Conservation (phyloP, 2,888 invertebrate species). For the Amiota communis region DNA sequence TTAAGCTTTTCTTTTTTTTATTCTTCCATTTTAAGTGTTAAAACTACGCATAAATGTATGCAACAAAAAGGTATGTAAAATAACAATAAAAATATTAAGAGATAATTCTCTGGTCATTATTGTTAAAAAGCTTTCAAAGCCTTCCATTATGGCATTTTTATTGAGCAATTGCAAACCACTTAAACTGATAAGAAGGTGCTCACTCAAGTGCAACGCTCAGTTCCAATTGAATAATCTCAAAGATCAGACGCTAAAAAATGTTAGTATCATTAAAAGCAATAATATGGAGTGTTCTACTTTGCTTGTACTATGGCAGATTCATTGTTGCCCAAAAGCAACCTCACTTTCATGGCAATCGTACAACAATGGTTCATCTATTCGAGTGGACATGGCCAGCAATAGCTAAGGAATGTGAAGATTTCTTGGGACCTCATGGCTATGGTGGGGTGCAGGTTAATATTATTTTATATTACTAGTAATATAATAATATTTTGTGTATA, state of each 20-base stretch:
- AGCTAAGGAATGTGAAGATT: constrained; percentile 83
- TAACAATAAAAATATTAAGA: no score
- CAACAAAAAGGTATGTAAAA: no score
- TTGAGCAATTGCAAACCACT: no score
- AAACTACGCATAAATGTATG: no score
- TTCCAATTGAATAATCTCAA: no score
- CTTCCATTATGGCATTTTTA: no score
- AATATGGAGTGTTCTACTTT: not conserved
- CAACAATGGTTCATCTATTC: constrained; percentile 82
- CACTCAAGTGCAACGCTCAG: no score
- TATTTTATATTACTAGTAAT: not conserved
- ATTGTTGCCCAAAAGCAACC: constrained; percentile 39
- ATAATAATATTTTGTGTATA: not conserved
- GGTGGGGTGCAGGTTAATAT: constrained; percentile 80
- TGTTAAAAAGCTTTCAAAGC: no score
- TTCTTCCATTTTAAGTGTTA: no score
- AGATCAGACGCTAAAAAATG: not conserved
- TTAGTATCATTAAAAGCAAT: not conserved
- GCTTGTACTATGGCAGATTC: not conserved
- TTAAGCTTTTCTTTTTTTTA: no score
- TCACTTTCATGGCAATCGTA: constrained; percentile 73
- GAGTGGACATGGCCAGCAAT: constrained; percentile 88
- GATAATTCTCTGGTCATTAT: no score
- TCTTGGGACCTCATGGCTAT: constrained; percentile 81
- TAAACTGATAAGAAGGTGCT: no score